Evolutionary conservation across 2,797 vertebrate species (phyloP).

Genomic region (Perodicticus potto): DNA sequence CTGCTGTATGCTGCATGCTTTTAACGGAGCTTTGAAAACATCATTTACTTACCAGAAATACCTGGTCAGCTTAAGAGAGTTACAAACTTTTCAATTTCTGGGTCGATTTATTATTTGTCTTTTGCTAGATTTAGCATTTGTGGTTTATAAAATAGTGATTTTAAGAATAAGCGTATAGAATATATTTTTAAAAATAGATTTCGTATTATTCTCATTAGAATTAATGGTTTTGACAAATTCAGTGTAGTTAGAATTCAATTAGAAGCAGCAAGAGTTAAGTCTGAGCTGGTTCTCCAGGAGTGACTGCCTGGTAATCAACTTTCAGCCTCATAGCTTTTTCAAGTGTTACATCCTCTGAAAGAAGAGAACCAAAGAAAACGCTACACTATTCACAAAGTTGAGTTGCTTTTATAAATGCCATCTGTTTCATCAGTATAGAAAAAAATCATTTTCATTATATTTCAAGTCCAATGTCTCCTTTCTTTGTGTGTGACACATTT

Average conservation of each 20-base stretch:
- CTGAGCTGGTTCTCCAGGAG: not conserved
- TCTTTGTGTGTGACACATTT: constrained; percentile 64
- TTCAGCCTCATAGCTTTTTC: constrained; percentile 62
- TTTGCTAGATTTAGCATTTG: not conserved
- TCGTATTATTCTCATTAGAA: not conserved
- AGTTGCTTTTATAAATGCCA: constrained; percentile 78
- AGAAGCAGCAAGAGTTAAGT: constrained; percentile 57
- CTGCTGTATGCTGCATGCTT: not conserved
- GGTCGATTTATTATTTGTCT: not conserved
- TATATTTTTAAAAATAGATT: not conserved
- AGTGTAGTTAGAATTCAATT: not conserved
- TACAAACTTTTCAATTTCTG: not conserved
- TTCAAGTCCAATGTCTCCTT: constrained; percentile 69
- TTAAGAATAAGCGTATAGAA: not conserved
- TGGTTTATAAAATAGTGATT: not conserved
- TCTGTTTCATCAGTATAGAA: constrained; percentile 59
- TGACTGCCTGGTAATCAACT: constrained; percentile 62
- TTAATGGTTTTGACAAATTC: not conserved
- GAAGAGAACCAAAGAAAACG: constrained; percentile 67
- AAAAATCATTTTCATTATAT: constrained; percentile 82
- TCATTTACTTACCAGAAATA: not conserved
- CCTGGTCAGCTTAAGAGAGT: not conserved
- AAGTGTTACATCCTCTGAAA: constrained; percentile 50
- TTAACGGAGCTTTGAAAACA: not conserved
- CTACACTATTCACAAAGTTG: constrained; percentile 62